Evolutionary conservation across 2,888 invertebrate genomes (phyloP).

Genomic region (Thera obeliscata): DNA sequence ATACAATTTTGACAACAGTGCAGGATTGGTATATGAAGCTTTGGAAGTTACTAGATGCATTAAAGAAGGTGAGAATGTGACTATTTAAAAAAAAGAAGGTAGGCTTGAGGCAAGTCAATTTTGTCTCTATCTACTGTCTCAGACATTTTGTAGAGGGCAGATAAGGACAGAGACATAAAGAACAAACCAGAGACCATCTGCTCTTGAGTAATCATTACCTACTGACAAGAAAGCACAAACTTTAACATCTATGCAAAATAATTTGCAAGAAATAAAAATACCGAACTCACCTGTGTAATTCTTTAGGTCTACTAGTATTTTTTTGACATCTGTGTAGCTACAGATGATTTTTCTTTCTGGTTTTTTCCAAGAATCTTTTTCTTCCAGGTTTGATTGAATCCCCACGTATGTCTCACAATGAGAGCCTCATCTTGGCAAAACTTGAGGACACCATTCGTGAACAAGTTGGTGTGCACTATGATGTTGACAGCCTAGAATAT

Average conservation of each 20-base stretch:
- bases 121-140: too few relatives aligned
- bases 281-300: neutral
- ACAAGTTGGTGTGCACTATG: constrained; percentile 86
- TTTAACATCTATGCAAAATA: neutral
- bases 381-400: constrained; percentile 87
- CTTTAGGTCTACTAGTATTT: too few relatives aligned
- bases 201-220: too few relatives aligned
- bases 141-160: too few relatives aligned
- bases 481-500: constrained; percentile 68
- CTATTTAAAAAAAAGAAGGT: too few relatives aligned
- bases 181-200: too few relatives aligned
- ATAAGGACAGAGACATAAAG: too few relatives aligned
- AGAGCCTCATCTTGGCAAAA: constrained; percentile 88
- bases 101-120: too few relatives aligned
- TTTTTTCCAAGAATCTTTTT: constrained; percentile 16
- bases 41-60: constrained; percentile 89
- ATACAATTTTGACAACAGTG: constrained; percentile 87
- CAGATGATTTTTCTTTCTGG: too few relatives aligned
- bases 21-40: constrained; percentile 90
- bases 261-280: neutral
- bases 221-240: too few relatives aligned
- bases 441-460: constrained; percentile 89
- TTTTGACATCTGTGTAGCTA: too few relatives aligned
- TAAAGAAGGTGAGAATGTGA: constrained; percentile 53
- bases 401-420: constrained; percentile 85